A percentile compares a stretch with the other conserved stretches of the same genome.
These are phyloP conservation scores for Folsomia candida DNA, from an alignment of 2,888 invertebrate genomes.

Conservation along the genomic window DNA sequence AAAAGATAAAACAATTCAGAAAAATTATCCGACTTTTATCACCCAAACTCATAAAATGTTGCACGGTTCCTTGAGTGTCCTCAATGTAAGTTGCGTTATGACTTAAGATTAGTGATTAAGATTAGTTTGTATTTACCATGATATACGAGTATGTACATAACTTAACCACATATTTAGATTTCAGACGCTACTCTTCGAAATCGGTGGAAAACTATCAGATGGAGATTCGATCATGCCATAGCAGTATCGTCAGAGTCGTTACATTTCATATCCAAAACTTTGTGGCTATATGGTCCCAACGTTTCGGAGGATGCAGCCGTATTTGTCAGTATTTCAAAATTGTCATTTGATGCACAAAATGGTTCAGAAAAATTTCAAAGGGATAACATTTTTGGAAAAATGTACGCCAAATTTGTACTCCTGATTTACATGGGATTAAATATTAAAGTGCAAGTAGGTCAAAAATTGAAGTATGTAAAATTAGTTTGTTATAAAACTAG, in stretches of 20 bases:
- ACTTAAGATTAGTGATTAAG: no score
- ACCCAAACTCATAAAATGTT: no score
- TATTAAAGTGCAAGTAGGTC: neutral
- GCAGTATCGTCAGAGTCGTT: neutral
- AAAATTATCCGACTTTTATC: no score
- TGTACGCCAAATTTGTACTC: neutral
- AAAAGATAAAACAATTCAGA: no score
- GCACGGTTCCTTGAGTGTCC: no score
- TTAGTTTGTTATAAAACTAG: no score
- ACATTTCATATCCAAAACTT: neutral
- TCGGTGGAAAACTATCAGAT: neutral
- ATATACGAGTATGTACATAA: no score
- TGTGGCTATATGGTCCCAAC: slow-evolving; percentile 2
- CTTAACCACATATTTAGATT: no score
- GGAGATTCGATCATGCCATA: neutral
- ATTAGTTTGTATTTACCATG: no score
- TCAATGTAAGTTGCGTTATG: no score
- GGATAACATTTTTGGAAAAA: neutral
- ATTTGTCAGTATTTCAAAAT: neutral
- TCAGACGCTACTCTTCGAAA: neutral
- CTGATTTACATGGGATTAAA: neutral
- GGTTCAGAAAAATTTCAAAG: neutral
- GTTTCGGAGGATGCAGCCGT: neutral
- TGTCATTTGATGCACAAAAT: neutral
- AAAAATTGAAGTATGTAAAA: neutral